These are phyloP conservation scores for Ptychobarbus kaznakovi DNA, from an alignment of 2,797 vertebrate genomes.

Conservation along the genomic window DNA sequence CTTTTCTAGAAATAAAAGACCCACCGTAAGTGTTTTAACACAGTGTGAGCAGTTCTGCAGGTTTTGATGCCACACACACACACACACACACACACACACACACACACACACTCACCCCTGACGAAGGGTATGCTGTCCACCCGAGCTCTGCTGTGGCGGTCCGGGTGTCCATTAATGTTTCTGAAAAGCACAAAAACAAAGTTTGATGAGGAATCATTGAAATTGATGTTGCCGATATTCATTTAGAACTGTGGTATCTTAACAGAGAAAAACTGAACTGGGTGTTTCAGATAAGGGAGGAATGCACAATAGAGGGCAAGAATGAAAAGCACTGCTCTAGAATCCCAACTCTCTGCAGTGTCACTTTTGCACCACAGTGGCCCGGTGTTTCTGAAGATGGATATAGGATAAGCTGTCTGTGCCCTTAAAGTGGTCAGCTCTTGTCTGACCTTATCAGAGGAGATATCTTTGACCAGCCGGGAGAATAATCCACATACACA, in stretches of 20 bases:
- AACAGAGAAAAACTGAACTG: background rate
- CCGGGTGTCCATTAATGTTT: conserved; percentile 97
- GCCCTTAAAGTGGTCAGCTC: conserved; percentile 46
- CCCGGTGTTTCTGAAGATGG: background rate
- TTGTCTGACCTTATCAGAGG: conserved; percentile 53
- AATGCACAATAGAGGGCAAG: background rate
- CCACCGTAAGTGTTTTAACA: background rate
- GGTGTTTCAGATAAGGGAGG: background rate
- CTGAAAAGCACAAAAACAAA: conserved; percentile 70
- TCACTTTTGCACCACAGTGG: background rate
- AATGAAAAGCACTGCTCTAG: background rate
- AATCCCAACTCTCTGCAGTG: background rate
- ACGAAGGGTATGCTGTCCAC: conserved; percentile 96
- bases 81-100: background rate
- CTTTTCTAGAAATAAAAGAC: conserved; percentile 26
- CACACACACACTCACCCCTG: conserved; percentile 85
- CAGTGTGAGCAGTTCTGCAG: conserved; percentile 1
- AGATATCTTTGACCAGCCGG: conserved; percentile 41
- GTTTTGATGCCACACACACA: conserved; percentile 1
- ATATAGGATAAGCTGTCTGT: background rate
- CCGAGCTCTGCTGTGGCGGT: conserved; percentile 97
- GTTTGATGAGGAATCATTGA: background rate
- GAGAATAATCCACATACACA: conserved; percentile 44
- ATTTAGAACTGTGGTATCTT: background rate
- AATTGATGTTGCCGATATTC: background rate